Evolutionary conservation across 2,797 vertebrate genomes (phyloP).

Genomic region (Rhinichthys osculus): DNA sequence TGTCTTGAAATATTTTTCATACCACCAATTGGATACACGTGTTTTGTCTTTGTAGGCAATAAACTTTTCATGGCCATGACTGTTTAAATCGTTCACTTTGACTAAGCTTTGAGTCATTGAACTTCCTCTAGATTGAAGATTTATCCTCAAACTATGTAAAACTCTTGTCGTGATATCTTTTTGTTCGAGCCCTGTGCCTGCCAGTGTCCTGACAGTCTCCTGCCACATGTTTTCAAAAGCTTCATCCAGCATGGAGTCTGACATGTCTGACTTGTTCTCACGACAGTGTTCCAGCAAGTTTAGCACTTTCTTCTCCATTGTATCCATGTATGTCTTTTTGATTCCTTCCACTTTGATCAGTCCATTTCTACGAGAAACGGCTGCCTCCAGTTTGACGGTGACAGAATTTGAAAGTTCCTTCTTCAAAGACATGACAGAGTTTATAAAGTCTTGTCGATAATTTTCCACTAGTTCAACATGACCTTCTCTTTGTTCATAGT

Average conservation of each 20-base stretch:
- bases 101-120: conserved; percentile 3
- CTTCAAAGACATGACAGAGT: too few species aligned
- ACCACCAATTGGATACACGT: too few species aligned
- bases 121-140: conserved; percentile 28
- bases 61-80: background rate
- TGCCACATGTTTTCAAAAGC: conserved; percentile 58
- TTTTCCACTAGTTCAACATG: too few species aligned
- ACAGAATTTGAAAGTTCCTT: conserved; percentile 37
- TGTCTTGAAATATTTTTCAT: too few species aligned
- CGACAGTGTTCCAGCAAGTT: conserved; percentile 44
- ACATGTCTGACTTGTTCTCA: background rate
- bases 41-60: too few species aligned
- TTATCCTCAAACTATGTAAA: too few species aligned
- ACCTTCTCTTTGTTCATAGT: too few species aligned
- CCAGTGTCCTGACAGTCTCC: conserved; percentile 11
- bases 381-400: background rate
- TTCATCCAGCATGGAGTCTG: background rate
- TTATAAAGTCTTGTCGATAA: too few species aligned
- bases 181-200: background rate
- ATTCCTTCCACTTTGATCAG: conserved; percentile 51
- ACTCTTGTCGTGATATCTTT: conserved; percentile 13
- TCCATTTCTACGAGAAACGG: conserved; percentile 5
- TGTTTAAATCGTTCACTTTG: background rate
- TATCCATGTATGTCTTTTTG: conserved; percentile 41
- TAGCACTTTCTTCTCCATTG: conserved; percentile 60